Evolutionary conservation across 2,113 vertebrate genomes (phyloP), one percentile per base, ranked within the genome.

Genomic region (Charina bottae): DNA sequence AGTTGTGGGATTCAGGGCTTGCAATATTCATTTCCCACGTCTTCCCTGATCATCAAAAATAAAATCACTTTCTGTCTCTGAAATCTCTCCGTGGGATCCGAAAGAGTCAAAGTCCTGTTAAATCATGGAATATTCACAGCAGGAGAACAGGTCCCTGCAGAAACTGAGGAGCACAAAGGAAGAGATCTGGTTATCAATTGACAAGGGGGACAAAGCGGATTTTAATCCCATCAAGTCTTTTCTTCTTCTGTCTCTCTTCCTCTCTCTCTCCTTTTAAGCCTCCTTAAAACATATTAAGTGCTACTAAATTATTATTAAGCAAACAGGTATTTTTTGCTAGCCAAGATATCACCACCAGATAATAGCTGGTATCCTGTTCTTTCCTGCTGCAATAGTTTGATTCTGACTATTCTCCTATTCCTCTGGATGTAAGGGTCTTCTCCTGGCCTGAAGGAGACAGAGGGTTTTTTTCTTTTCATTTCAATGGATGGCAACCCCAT

Each of bases 21-120:
- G 64, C 90, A 94, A 89, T 90, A 94, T 88, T 90, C 49, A 90
- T 93, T 90, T 93, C 92, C 89, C 86, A 60, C 55, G 8, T 90
- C 24, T 62, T 72, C 23, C n/a, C 46, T 2, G 28, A 23, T 42
- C 58, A 53, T 95, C 88, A 33, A 49, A 94, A 93, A 42, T 90
- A 93, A 53, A 0, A 0, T 19, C 83, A 56, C 42, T 85, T 84
- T 83, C 86, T 91, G 84, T 26, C 58, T 92, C 87, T 55, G 87
- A 92, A 92, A 92, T 62, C 87, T 89, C 91, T 64, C 91, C 58
- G 24, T 85, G 91, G 91, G 87, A 89, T 55, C 87, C 21, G 72
- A 64, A 33, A 12, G 78, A 62, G 37, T 85, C 54, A 85, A 92
- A 89, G 58, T 46, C 17, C 72, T 89, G 84, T 92, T 88, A 88